A percentile compares a stretch with the other conserved stretches of the same genome.
phyloP scores from a whole-genome alignment of 2,888 invertebrate species.

The Abrostola tripartita region DNA sequence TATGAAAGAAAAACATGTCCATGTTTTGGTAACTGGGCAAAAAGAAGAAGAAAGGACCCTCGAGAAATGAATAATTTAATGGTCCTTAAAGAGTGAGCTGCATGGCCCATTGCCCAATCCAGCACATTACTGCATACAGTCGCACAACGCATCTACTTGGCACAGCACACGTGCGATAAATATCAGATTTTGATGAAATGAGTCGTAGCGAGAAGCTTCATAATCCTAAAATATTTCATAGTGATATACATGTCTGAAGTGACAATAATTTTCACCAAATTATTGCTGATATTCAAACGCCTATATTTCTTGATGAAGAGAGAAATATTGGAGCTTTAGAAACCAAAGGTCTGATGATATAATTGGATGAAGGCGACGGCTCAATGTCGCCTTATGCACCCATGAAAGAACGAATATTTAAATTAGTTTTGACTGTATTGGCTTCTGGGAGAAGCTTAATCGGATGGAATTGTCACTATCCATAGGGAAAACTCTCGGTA shows the following conservation, averaged over 20 bases:
- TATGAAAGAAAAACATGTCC: too few relatives aligned
- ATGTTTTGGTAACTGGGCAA: too few relatives aligned
- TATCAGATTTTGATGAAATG: constrained; percentile 48
- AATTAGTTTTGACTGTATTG: too few relatives aligned
- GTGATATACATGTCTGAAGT: constrained; percentile 31
- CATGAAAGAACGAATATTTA: too few relatives aligned
- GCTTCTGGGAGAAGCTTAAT: too few relatives aligned
- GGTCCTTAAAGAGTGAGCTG: not conserved
- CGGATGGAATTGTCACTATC: too few relatives aligned
- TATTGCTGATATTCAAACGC: constrained; percentile 27
- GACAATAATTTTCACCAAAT: constrained; percentile 37
- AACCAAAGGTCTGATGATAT: not conserved
- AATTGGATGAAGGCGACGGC: not conserved
- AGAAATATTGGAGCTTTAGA: constrained; percentile 3
- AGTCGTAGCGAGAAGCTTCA: constrained; percentile 34
- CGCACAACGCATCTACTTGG: constrained; percentile 34
- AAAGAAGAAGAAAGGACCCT: not conserved
- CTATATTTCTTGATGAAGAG: constrained; percentile 3
- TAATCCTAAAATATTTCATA: constrained; percentile 40
- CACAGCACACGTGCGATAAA: constrained; percentile 36
- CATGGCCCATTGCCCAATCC: not conserved
- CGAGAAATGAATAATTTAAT: constrained; percentile 2
- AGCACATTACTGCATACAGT: constrained; percentile 10
- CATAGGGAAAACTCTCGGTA: too few relatives aligned
- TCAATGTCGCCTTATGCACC: too few relatives aligned